These are phyloP conservation scores for Papilio glaucus DNA, from an alignment of 1,140 invertebrate genomes.

Conservation along the genomic window DNA sequence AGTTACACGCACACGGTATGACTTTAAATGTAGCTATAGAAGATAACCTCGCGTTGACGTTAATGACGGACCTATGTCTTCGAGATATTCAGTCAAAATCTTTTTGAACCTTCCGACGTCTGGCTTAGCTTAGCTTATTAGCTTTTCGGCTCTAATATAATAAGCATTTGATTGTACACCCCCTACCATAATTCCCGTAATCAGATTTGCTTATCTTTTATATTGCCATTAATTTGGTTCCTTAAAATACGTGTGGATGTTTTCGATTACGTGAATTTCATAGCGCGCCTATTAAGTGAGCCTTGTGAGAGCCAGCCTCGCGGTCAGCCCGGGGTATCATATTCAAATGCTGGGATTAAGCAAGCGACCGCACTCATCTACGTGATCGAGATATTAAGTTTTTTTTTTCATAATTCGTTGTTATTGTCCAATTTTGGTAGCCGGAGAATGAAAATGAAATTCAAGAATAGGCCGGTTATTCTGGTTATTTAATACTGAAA, in stretches of 20 bases:
- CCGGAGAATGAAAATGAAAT: neutral
- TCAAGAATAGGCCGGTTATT: neutral
- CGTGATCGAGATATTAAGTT: slow-evolving; percentile 41
- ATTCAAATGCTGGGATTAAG: slow-evolving; percentile 42
- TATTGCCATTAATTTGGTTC: slow-evolving; percentile 1
- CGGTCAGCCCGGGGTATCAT: slow-evolving; percentile 11
- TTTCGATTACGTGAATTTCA: neutral
- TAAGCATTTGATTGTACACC: neutral
- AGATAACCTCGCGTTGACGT: no score
- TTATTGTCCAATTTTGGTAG: neutral
- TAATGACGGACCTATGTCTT: no score
- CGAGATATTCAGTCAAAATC: no score
- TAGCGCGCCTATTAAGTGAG: neutral
- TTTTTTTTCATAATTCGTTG: slow-evolving; percentile 19
- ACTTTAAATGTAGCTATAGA: no score
- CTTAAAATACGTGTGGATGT: slow-evolving; percentile 20
- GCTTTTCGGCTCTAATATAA: neutral
- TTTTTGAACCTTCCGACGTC: no score
- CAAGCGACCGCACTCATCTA: slow-evolving; percentile 38
- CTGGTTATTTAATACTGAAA: no score
- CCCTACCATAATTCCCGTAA: neutral
- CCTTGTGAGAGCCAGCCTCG: neutral
- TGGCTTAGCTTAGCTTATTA: neutral
- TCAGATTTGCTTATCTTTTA: neutral
- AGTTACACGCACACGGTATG: no score